Evolutionary conservation across 1,140 invertebrate genomes (phyloP).

Genomic region (Sweltsa coloradensis): DNA sequence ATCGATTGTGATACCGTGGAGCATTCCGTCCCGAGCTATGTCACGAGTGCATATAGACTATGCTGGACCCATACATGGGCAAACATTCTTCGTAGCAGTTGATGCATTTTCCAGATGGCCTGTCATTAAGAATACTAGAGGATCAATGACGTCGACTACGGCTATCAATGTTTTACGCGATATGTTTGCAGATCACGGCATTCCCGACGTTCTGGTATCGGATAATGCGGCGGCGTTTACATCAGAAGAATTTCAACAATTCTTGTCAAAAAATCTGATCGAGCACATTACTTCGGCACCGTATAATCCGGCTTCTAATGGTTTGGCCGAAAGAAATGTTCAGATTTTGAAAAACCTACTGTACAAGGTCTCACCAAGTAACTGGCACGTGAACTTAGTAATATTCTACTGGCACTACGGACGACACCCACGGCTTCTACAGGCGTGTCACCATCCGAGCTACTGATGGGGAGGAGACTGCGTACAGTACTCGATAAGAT

Average conservation of each 20-base stretch:
- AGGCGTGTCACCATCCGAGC: constrained; percentile 11
- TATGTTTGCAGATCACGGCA: constrained; percentile 8
- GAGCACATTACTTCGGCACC: constrained; percentile 20
- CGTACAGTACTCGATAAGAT: background rate
- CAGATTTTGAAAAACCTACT: constrained; percentile 13
- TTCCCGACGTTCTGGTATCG: constrained; percentile 6
- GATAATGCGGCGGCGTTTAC: constrained; percentile 15
- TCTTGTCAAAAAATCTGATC: constrained; percentile 13
- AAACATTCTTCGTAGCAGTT: constrained; percentile 21
- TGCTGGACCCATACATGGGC: constrained; percentile 20
- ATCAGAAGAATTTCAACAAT: constrained; percentile 12
- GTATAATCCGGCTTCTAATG: constrained; percentile 24
- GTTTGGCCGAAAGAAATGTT: constrained; percentile 21
- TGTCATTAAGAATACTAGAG: constrained; percentile 15
- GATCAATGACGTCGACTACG: constrained; percentile 2
- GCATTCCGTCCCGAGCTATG: constrained; percentile 20
- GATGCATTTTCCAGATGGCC: constrained; percentile 23
- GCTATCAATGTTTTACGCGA: constrained; percentile 6
- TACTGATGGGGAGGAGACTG: constrained; percentile 10
- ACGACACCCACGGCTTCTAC: background rate
- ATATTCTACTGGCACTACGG: constrained; percentile 1
- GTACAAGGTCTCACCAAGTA: constrained; percentile 13
- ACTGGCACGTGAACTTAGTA: background rate
- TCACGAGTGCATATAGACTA: constrained; percentile 25
- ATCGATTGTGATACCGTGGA: constrained; percentile 20